Percentiles rank a stretch among this genome's conserved stretches.
Conservation (phyloP, 2,113 vertebrate genomes). For the Zootoca vivipara region DNA sequence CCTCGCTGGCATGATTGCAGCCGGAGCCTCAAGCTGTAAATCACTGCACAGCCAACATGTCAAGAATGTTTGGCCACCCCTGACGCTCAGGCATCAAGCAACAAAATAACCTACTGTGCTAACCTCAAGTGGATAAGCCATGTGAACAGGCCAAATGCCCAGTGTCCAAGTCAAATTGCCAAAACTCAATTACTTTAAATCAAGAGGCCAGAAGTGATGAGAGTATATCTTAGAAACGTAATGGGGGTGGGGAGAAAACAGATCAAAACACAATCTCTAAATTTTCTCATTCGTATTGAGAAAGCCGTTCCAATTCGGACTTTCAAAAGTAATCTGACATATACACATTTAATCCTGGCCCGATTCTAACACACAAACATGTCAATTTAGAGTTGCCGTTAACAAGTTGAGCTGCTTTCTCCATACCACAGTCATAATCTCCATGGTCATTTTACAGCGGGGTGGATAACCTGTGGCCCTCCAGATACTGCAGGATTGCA, state of each 20-base stretch:
- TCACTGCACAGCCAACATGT: slow-evolving; percentile 64
- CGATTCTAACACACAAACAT: not conserved
- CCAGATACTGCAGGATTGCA: too few species aligned
- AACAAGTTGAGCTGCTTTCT: not conserved
- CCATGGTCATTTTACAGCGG: too few species aligned
- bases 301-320: slow-evolving; percentile 67
- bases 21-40: slow-evolving; percentile 73
- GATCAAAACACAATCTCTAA: slow-evolving; percentile 55
- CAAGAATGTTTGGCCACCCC: slow-evolving; percentile 71
- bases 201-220: slow-evolving; percentile 71
- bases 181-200: slow-evolving; percentile 71
- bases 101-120: slow-evolving; percentile 67
- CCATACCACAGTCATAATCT: not conserved
- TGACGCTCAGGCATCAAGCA: slow-evolving; percentile 63
- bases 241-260: slow-evolving; percentile 46
- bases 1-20: slow-evolving; percentile 61
- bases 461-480: too few species aligned
- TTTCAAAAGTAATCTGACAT: slow-evolving; percentile 73
- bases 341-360: slow-evolving; percentile 2
- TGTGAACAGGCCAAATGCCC: slow-evolving; percentile 55
- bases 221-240: slow-evolving; percentile 64
- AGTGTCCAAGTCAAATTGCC: slow-evolving; percentile 52
- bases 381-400: not conserved
- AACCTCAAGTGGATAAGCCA: slow-evolving; percentile 62
- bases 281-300: slow-evolving; percentile 65